Evolutionary conservation across 2,113 vertebrate species (phyloP).

Genomic region (Ondatra zibethicus): DNA sequence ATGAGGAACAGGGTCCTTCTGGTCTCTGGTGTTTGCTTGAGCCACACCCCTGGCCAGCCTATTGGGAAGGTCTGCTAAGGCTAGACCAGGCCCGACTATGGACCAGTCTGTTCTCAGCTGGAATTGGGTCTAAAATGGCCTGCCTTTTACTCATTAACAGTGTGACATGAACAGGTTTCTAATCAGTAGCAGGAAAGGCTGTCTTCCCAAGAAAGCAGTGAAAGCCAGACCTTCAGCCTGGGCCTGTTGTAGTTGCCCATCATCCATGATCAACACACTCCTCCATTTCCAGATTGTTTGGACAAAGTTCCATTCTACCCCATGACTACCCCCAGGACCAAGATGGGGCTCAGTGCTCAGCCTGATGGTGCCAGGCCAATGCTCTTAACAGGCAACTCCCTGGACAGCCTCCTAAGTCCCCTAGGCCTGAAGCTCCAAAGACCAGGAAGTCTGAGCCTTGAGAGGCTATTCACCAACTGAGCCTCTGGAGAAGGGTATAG

Average conservation of each 20-base stretch:
- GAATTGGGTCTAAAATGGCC: background rate
- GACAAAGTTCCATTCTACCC: background rate
- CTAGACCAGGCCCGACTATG: background rate
- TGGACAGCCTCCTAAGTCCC: background rate
- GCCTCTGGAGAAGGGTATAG: background rate
- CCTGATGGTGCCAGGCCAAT: background rate
- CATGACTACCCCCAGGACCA: background rate
- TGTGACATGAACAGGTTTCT: background rate
- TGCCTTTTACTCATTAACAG: background rate
- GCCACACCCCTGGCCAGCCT: background rate
- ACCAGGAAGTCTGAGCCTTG: background rate
- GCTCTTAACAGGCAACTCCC: background rate
- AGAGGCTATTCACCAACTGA: background rate
- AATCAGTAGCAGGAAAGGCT: background rate
- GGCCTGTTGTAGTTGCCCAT: background rate
- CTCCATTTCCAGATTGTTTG: background rate
- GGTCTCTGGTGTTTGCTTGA: background rate
- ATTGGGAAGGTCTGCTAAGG: background rate
- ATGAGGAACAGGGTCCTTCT: background rate
- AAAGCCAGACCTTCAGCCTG: background rate
- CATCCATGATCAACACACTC: background rate
- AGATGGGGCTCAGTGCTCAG: background rate
- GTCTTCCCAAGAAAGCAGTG: background rate
- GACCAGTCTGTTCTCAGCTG: background rate
- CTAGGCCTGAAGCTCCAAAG: background rate